These are phyloP conservation scores for Megathymus violae DNA, from an alignment of 1,140 invertebrate species.

Conservation along the genomic window DNA sequence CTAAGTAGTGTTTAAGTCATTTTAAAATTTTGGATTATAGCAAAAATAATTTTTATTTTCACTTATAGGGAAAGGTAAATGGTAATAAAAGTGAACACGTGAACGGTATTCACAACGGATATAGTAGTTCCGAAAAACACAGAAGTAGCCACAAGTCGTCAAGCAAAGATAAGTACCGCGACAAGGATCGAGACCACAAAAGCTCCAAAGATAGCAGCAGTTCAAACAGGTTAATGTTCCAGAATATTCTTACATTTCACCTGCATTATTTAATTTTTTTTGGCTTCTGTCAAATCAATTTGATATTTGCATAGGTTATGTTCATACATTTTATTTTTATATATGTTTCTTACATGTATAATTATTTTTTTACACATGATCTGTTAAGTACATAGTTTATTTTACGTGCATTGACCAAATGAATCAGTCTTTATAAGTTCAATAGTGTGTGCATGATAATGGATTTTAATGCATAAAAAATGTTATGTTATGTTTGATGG, in stretches of 20 bases:
- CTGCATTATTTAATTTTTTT: constrained; percentile 20
- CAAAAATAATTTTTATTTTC: constrained; percentile 30
- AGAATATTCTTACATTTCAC: constrained; percentile 58
- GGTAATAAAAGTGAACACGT: constrained; percentile 84
- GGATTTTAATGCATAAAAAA: too few species aligned
- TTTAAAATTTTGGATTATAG: constrained; percentile 10
- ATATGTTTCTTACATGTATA: not conserved
- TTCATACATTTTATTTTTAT: too few species aligned
- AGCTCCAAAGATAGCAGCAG: constrained; percentile 79
- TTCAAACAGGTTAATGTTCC: constrained; percentile 77
- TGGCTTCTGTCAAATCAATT: not conserved
- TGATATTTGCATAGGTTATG: constrained; percentile 15
- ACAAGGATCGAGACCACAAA: constrained; percentile 86
- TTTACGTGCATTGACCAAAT: too few species aligned
- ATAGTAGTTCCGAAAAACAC: constrained; percentile 85
- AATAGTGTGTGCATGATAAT: too few species aligned
- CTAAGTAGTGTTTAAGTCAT: constrained; percentile 10
- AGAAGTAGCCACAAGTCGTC: constrained; percentile 88
- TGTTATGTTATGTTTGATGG: constrained; percentile 3
- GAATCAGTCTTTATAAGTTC: too few species aligned
- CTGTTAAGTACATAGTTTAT: too few species aligned
- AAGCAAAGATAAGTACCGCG: constrained; percentile 87
- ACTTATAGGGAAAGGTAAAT: constrained; percentile 77
- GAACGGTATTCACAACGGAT: constrained; percentile 89
- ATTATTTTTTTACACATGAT: too few species aligned